Percentiles rank a stretch among this genome's conserved stretches.
These are phyloP conservation scores for Prosopocoilus inquinatus DNA, from an alignment of 2,888 invertebrate genomes.

Conservation along the genomic window DNA sequence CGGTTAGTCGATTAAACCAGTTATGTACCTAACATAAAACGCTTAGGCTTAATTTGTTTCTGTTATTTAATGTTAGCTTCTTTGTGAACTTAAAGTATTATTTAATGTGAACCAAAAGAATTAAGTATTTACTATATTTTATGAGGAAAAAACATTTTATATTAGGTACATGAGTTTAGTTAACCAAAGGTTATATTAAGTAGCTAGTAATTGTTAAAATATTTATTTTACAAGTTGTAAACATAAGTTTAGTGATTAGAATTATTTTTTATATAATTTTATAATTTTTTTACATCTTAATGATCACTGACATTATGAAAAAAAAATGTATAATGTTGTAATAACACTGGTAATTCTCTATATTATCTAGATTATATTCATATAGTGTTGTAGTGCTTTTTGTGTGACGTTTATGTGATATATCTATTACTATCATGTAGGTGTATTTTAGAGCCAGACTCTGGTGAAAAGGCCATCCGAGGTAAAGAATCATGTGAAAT, in stretches of 20 bases:
- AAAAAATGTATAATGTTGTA: conserved; percentile 36
- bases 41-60: no score
- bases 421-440: conserved; percentile 41
- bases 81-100: no score
- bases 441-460: conserved; percentile 32
- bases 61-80: no score
- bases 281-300: conserved; percentile 43
- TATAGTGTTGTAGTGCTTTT: conserved; percentile 51
- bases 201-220: conserved; percentile 34
- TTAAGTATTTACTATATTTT: conserved; percentile 5
- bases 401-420: conserved; percentile 56
- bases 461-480: conserved; percentile 26
- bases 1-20: no score
- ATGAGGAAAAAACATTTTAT: conserved; percentile 6
- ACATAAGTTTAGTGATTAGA: conserved; percentile 39
- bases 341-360: conserved; percentile 42
- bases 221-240: conserved; percentile 26
- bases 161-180: conserved; percentile 27
- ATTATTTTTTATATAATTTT: conserved; percentile 46
- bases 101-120: no score
- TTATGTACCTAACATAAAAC: no score
- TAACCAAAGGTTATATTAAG: conserved; percentile 45
- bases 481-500: conserved; percentile 23
- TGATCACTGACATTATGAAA: conserved; percentile 31
- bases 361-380: conserved; percentile 45